Evolutionary conservation across 2,888 invertebrate species (phyloP), one percentile per base, ranked within the genome.

Genomic region (Chymomyza fuscimana): DNA sequence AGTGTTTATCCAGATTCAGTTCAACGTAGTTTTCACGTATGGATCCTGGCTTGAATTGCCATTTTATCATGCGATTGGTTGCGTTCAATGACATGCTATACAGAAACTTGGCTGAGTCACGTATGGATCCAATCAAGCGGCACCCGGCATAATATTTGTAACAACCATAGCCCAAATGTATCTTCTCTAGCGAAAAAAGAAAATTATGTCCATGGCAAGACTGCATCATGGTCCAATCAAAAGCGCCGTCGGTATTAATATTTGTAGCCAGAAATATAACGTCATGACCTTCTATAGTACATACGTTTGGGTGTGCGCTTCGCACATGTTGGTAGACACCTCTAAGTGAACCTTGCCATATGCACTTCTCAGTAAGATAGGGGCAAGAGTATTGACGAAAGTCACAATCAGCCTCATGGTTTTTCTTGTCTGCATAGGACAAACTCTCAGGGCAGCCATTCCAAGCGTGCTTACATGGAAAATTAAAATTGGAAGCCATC

Each of bases 131-230:
- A 92, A 99, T 99, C 67, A 99, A 94, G 92, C 99, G 99, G 54
- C 99, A 99, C 89, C 99, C 99, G 19, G 99, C 99, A 93, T 97
- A 98, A 92, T 98, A 98, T 90, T 98, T 97, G 87, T 97, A 97
- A 89, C 97, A 97, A 0, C 97, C 98, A 93, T 99, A 98, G 91
- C 96, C 97, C 90, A 99, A 98, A 88, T 9, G 5, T 15, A 16
- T 9, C 52, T 19, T 54, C 52, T 19, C 3, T 19, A 54, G 15
- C 16, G 19, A 2, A 9, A 54, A 7, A 9, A 54, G 12, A 54
- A 54, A 54, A n/a, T 16, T 10, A n/a, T 19, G 52, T 2, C 19
- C 52, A 54, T 19, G 52, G 19, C 52, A 54, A 19, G 16, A 12
- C 16, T n/a, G n/a, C 2, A 54, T 16, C 19, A 54, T n/a, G 16